phyloP scores from a whole-genome alignment of 1,140 invertebrate species.

The Drosophila subpulchrella region DNA sequence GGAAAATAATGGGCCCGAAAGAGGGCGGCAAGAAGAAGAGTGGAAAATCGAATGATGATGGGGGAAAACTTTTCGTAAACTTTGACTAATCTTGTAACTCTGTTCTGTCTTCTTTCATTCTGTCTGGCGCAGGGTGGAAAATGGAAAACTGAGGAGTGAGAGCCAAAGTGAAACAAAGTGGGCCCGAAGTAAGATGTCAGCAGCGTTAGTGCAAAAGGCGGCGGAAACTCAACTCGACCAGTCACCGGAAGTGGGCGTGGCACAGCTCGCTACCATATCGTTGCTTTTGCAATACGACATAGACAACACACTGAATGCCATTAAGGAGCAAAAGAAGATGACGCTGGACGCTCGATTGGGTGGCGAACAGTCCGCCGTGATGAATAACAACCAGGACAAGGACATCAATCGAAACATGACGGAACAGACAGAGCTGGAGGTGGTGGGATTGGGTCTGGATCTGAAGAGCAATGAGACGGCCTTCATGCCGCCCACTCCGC shows the following conservation, averaged over 20 bases:
- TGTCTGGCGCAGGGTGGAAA: constrained; percentile 31
- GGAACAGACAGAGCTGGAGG: constrained; percentile 44
- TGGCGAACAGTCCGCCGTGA: constrained; percentile 18
- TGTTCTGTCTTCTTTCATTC: constrained; percentile 2
- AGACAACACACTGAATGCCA: constrained; percentile 82
- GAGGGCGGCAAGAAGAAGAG: constrained; percentile 2
- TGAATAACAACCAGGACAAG: constrained; percentile 40
- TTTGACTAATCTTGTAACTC: constrained; percentile 24
- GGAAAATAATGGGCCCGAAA: constrained; percentile 59
- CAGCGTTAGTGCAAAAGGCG: constrained; percentile 25
- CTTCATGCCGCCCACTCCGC: constrained; percentile 79
- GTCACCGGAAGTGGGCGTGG: constrained; percentile 27
- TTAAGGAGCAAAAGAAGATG: constrained; percentile 68
- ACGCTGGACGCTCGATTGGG: constrained; percentile 47
- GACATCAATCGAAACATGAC: constrained; percentile 44
- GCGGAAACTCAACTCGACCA: constrained; percentile 23
- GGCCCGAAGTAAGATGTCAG: constrained; percentile 38
- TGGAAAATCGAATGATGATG: constrained; percentile 7
- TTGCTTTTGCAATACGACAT: constrained; percentile 82
- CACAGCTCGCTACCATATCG: constrained; percentile 71
- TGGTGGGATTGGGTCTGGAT: constrained; percentile 30
- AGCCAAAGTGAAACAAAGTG: constrained; percentile 53
- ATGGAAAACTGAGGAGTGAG: constrained; percentile 45
- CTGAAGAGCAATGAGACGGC: constrained; percentile 21
- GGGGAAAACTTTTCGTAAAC: constrained; percentile 23